Percentiles rank a stretch among this genome's conserved stretches.
Evolutionary conservation across 2,113 vertebrate species (phyloP).

Genomic region (Leptobrachium leishanense): DNA sequence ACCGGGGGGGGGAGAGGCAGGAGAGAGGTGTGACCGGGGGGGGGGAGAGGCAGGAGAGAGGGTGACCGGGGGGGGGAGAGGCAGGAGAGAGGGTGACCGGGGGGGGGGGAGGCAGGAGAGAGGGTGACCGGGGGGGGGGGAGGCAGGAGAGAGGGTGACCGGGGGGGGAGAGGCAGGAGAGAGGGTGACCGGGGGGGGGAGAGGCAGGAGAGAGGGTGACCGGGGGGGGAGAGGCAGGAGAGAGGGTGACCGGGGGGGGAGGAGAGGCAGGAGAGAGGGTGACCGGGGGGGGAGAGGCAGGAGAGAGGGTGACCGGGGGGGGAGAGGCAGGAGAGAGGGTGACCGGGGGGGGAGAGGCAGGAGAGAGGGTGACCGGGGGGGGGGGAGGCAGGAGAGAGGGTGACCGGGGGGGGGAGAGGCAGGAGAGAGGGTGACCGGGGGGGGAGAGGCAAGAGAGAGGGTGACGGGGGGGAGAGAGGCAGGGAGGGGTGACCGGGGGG

Average conservation of each 20-base stretch:
- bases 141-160: too few relatives aligned
- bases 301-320: neutral
- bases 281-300: neutral
- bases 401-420: neutral
- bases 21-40: neutral
- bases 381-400: neutral
- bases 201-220: neutral
- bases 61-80: neutral
- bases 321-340: neutral
- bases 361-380: neutral
- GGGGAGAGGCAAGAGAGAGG: neutral
- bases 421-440: too few relatives aligned
- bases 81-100: neutral
- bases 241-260: too few relatives aligned
- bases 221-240: too few relatives aligned
- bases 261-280: too few relatives aligned
- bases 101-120: neutral
- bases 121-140: too few relatives aligned
- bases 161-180: neutral
- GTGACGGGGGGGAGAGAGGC: neutral
- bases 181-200: neutral
- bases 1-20: neutral
- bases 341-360: too few relatives aligned
- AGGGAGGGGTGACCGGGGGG: neutral
- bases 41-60: neutral